These are phyloP conservation scores for Rhineura floridana DNA, from an alignment of 2,113 vertebrate species.

Conservation along the genomic window DNA sequence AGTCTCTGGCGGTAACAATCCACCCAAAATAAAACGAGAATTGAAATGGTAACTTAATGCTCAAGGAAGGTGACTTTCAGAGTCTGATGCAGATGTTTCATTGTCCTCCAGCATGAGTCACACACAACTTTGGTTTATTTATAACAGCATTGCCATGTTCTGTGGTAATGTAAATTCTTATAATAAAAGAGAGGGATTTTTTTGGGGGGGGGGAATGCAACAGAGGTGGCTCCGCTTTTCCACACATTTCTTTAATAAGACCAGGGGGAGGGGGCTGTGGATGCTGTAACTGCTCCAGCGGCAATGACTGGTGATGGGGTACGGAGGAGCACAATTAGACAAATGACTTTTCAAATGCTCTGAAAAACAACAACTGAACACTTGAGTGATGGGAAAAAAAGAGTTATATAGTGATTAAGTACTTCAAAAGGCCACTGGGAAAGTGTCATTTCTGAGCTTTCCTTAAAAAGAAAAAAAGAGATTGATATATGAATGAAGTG, in stretches of 20 bases:
- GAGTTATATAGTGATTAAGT: neutral
- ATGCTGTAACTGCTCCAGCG: neutral
- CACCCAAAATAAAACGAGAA: conserved; percentile 47
- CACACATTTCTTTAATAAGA: conserved; percentile 40
- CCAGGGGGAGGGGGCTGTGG: neutral
- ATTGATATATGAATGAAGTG: neutral
- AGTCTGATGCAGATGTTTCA: conserved; percentile 10
- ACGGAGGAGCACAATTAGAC: neutral
- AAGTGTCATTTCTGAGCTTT: conserved; percentile 17
- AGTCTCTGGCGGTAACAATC: conserved; percentile 7
- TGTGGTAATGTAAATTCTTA: conserved; percentile 47
- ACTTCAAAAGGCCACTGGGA: conserved; percentile 34
- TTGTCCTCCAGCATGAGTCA: conserved; percentile 41
- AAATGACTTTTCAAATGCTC: conserved; percentile 39
- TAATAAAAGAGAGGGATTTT: conserved; percentile 19
- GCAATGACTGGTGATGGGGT: conserved; percentile 19
- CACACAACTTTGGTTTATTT: conserved; percentile 43
- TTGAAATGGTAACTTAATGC: conserved; percentile 40
- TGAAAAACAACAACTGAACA: conserved; percentile 14
- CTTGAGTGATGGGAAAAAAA: conserved; percentile 7
- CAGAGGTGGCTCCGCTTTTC: conserved; percentile 14
- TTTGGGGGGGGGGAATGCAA: neutral
- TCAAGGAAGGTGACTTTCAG: conserved; percentile 35
- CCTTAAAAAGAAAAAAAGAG: conserved; percentile 7
- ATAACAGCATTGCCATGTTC: conserved; percentile 8